Evolutionary conservation across 1,140 invertebrate genomes (phyloP).

Genomic region (Lasioglossum baleicum): DNA sequence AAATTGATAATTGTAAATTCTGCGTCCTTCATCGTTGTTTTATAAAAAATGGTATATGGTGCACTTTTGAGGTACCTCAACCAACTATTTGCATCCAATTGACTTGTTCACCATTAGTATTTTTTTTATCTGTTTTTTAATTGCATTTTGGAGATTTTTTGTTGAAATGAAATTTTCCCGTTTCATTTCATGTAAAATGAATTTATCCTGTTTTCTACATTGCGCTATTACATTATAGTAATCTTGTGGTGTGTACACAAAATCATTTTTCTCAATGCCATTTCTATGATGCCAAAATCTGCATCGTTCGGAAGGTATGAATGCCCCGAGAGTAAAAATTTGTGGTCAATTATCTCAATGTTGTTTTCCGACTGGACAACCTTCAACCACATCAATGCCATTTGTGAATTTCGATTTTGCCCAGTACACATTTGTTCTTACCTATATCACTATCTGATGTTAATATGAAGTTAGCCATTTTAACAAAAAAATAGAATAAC

Average conservation of each 20-base stretch:
- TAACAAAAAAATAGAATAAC: no score
- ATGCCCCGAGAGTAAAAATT: no score
- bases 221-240: slow-evolving; percentile 57
- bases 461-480: no score
- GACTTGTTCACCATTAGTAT: neutral
- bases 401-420: slow-evolving; percentile 67
- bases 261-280: slow-evolving; percentile 50
- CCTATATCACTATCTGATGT: no score
- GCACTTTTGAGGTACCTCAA: neutral
- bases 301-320: slow-evolving; percentile 7
- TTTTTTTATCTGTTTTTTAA: slow-evolving; percentile 9
- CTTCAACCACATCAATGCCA: slow-evolving; percentile 63
- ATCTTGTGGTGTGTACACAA: slow-evolving; percentile 54
- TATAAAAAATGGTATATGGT: neutral
- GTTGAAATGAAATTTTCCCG: slow-evolving; percentile 58
- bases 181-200: slow-evolving; percentile 62
- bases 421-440: slow-evolving; percentile 64
- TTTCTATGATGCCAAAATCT: slow-evolving; percentile 50
- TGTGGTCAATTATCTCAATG: slow-evolving; percentile 49
- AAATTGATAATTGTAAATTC: slow-evolving; percentile 1
- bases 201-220: slow-evolving; percentile 57
- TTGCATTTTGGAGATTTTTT: slow-evolving; percentile 40
- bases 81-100: neutral
- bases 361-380: slow-evolving; percentile 63
- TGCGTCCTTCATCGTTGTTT: neutral